Base-by-base conservation (phyloP, 2,113 vertebrate species). In the Eudyptes chrysolophus region DNA sequence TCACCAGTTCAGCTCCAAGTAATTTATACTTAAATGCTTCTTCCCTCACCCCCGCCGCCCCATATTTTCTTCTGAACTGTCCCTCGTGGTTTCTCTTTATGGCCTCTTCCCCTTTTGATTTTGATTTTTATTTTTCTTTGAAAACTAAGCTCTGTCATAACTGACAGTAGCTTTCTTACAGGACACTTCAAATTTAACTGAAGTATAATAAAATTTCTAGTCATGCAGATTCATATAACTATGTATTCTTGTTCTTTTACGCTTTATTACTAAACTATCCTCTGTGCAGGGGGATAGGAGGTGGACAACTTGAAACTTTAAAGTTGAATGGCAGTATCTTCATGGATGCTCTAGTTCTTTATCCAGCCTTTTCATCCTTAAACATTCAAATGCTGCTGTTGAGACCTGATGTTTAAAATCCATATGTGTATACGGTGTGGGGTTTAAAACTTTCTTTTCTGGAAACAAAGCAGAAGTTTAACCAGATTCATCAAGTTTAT, bases 41-140 rank as follows among this genome's bases (percentile, higher is more conserved):
- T 58, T 10, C n/a, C 10, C 5, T 54, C 14, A 27, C 5, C 13
- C 6, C 5, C 7, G 9, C 9, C 7, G 6, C 3, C 3, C 7
- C 2, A 0, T 55, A 9, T 52, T 77, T 81, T 87, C 11, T 69
- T 84, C 46, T 64, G 18, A 87, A 69, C 10, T 46, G 11, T 46
- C 12, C 13, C 13, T 77, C 2, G 0, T 72, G 9, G 9, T 80
- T 22, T n/a, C 9, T n/a, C 13, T n/a, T 58, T 29, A 51, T 68
- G 30, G 32, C 24, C 17, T 92, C 29, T 70, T 42, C 14, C 6
- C 1, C 10, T 81, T 83, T 10, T 34, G 27, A 29, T 62, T 82
- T 64, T 65, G 19, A 18, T 54, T 82, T 62, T 70, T 32, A 7
- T 81, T 91, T 91, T 69, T 7, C 21, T 81, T 51, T 82, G 16